Conservation (phyloP, 2,888 invertebrate genomes). For the Amitus sp. region DNA sequence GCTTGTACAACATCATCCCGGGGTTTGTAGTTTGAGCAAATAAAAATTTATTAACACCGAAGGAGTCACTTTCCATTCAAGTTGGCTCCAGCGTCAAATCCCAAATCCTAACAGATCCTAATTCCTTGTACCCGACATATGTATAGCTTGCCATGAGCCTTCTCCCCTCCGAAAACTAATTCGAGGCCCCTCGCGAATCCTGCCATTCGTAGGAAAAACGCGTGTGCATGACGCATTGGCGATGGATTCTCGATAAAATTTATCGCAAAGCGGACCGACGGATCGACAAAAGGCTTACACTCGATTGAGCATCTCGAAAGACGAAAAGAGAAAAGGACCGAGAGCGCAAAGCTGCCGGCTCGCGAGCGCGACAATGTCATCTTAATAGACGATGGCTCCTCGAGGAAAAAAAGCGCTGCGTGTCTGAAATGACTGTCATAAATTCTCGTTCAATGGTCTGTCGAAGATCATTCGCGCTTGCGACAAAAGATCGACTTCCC, state of each 20-base stretch:
- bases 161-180: slow-evolving; percentile 34
- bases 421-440: neutral
- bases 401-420: neutral
- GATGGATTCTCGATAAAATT: slow-evolving; percentile 42
- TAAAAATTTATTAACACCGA: neutral
- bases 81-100: slow-evolving; percentile 13
- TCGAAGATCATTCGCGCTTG: neutral
- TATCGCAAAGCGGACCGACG: slow-evolving; percentile 42
- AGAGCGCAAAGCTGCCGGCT: slow-evolving; percentile 1
- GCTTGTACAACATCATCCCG: too few relatives aligned
- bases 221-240: slow-evolving; percentile 36
- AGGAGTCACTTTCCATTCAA: neutral
- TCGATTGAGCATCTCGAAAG: slow-evolving; percentile 53
- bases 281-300: slow-evolving; percentile 54
- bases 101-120: slow-evolving; percentile 26
- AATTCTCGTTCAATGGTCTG: slow-evolving; percentile 6
- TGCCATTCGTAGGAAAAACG: slow-evolving; percentile 30
- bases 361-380: slow-evolving; percentile 2
- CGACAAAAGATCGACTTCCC: neutral
- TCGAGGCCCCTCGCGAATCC: slow-evolving; percentile 32
- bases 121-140: slow-evolving; percentile 38
- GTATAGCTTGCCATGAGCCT: slow-evolving; percentile 30
- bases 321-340: slow-evolving; percentile 17
- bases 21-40: too few relatives aligned
- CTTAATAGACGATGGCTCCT: slow-evolving; percentile 1